Evolutionary conservation across 2,113 vertebrate species (phyloP).

Genomic region (Hyla sarda): DNA sequence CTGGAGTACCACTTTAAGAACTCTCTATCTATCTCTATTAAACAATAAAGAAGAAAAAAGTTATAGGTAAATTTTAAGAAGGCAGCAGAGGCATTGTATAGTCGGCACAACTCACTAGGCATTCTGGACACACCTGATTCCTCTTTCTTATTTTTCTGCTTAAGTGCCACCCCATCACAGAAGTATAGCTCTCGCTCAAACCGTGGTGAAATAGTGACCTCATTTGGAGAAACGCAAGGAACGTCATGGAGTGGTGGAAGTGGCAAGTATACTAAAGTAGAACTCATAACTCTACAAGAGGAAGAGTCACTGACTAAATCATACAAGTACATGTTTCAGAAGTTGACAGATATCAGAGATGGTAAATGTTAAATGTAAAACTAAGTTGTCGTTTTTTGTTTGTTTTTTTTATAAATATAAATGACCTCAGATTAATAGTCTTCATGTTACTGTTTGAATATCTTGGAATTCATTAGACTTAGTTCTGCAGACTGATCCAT

Average conservation of each 20-base stretch:
- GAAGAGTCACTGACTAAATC: constrained; percentile 70
- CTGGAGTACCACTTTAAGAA: too few relatives aligned
- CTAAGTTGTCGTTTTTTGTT: too few relatives aligned
- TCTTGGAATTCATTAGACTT: neutral
- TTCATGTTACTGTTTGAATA: neutral
- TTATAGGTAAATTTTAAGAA: too few relatives aligned
- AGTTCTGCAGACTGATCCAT: neutral
- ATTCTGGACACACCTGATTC: neutral
- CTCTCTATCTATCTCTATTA: too few relatives aligned
- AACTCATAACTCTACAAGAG: constrained; percentile 64
- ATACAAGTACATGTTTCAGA: constrained; percentile 95
- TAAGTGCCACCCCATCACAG: constrained; percentile 84
- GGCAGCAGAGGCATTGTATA: neutral
- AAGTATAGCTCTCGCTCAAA: constrained; percentile 82
- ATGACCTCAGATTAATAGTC: too few relatives aligned
- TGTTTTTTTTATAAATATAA: too few relatives aligned
- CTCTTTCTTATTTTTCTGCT: constrained; percentile 9
- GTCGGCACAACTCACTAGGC: neutral
- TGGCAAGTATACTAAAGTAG: constrained; percentile 60
- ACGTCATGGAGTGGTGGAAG: constrained; percentile 76
- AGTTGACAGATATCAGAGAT: constrained; percentile 80
- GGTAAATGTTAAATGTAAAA: constrained; percentile 67
- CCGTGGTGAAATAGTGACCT: constrained; percentile 85
- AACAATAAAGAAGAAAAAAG: too few relatives aligned
- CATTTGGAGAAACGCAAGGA: constrained; percentile 75